Conservation (phyloP, 2,888 invertebrate species). For the Andrena minutula region DNA sequence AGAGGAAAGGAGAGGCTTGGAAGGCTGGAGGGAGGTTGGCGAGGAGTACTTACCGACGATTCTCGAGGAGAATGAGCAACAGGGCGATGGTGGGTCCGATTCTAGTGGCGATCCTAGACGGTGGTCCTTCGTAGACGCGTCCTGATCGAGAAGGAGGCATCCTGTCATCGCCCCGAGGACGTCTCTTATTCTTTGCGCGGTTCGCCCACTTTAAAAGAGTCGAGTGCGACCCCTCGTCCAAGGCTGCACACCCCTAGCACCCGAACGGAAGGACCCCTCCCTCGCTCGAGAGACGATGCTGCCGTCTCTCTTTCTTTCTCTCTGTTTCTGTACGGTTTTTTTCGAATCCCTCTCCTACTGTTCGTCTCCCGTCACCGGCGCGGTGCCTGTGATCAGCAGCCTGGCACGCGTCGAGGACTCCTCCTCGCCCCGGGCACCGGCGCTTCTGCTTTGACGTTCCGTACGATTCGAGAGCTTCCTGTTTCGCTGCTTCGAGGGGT, state of each 20-base stretch:
- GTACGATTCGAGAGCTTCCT: constrained; percentile 72
- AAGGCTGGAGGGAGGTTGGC: background rate
- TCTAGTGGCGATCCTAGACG: constrained; percentile 72
- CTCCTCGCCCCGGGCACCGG: constrained; percentile 82
- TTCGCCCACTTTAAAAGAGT: constrained; percentile 77
- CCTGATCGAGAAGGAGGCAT: constrained; percentile 82
- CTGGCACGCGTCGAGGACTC: constrained; percentile 84
- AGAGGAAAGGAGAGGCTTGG: background rate
- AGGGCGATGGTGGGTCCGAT: constrained; percentile 74
- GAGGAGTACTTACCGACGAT: constrained; percentile 77
- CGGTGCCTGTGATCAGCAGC: constrained; percentile 83
- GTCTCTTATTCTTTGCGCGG: constrained; percentile 73
- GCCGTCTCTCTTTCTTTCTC: constrained; percentile 56
- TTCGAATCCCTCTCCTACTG: constrained; percentile 62
- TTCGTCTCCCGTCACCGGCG: constrained; percentile 67
- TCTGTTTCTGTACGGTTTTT: constrained; percentile 46
- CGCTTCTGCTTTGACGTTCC: constrained; percentile 80
- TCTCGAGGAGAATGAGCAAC: constrained; percentile 76
- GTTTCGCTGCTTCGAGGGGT: constrained; percentile 72
- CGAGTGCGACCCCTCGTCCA: constrained; percentile 74
- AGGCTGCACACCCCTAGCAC: constrained; percentile 77
- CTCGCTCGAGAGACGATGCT: constrained; percentile 69
- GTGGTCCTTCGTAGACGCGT: constrained; percentile 80
- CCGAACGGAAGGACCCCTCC: constrained; percentile 77
- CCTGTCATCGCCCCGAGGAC: constrained; percentile 83